Evolutionary conservation across 2,888 invertebrate species (phyloP).

Genomic region (Brachyopa scutellaris): DNA sequence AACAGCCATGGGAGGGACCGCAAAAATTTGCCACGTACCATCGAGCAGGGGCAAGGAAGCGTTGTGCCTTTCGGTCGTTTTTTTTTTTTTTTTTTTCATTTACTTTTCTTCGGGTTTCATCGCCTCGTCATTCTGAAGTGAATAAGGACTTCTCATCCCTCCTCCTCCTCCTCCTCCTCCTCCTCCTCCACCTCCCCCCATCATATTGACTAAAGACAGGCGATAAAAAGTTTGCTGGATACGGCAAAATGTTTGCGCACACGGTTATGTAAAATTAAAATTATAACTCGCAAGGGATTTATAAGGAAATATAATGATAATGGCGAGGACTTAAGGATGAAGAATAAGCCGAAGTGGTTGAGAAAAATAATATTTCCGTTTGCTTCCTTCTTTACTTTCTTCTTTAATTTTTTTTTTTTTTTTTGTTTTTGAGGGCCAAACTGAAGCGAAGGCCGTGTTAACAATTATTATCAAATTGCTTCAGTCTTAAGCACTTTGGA

Average conservation of each 20-base stretch:
- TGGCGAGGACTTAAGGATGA: not conserved
- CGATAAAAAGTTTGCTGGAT: not conserved
- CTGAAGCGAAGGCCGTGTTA: not conserved
- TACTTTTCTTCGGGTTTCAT: not conserved
- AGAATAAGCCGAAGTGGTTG: not conserved
- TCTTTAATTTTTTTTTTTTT: too few relatives aligned
- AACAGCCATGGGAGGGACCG: not conserved
- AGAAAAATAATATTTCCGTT: not conserved
- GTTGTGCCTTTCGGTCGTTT: not conserved
- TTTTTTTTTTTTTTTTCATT: not conserved
- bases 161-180: too few relatives aligned
- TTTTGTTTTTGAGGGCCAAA: not conserved
- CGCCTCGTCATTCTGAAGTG: not conserved
- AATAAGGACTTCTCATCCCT: not conserved
- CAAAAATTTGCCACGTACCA: not conserved
- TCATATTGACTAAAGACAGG: not conserved
- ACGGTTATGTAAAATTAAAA: slow-evolving; percentile 28
- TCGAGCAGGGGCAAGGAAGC: not conserved
- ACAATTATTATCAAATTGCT: not conserved
- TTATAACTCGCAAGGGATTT: slow-evolving; percentile 23
- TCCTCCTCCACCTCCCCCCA: too few relatives aligned
- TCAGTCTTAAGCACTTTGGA: not conserved
- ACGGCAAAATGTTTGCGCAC: slow-evolving; percentile 15
- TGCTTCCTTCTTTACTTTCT: not conserved
- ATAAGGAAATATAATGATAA: slow-evolving; percentile 1